Percentiles rank a stretch among this genome's conserved stretches.
These are phyloP conservation scores for Cavia aperea DNA, from an alignment of 2,113 vertebrate genomes.

Conservation along the genomic window DNA sequence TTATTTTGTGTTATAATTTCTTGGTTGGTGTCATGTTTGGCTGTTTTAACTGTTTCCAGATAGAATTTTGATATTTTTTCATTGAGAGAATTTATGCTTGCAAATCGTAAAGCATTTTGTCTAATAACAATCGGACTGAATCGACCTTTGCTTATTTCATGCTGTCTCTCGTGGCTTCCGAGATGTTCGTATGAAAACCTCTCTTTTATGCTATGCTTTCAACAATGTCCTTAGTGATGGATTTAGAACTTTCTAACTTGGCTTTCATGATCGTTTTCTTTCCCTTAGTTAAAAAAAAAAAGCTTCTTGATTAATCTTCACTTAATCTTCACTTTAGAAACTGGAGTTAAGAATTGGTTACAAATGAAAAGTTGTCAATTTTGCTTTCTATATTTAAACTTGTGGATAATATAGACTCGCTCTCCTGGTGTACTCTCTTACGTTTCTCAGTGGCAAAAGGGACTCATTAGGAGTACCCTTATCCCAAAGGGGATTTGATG, in stretches of 20 bases:
- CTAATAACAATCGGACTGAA: not conserved
- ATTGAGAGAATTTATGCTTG: not conserved
- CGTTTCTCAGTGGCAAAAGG: not conserved
- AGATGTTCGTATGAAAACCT: not conserved
- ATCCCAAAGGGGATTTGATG: slow-evolving; percentile 32
- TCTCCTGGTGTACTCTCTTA: slow-evolving; percentile 11
- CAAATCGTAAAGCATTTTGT: not conserved
- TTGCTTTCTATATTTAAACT: slow-evolving; percentile 21
- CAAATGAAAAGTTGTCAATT: slow-evolving; percentile 16
- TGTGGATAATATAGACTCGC: not conserved
- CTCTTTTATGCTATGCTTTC: not conserved
- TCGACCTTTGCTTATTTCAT: not conserved
- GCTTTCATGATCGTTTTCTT: not conserved
- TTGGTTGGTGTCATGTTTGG: slow-evolving; percentile 2
- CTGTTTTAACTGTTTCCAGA: slow-evolving; percentile 25
- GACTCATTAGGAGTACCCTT: slow-evolving; percentile 17
- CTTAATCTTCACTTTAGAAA: slow-evolving; percentile 8
- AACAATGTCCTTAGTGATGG: not conserved
- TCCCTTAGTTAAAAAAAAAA: not conserved
- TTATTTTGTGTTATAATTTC: slow-evolving; percentile 42
- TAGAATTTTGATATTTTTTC: slow-evolving; percentile 17
- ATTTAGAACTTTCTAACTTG: slow-evolving; percentile 28
- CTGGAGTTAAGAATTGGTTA: not conserved
- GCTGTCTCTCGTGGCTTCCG: not conserved
- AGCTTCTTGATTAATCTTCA: not conserved